Base-by-base conservation (phyloP, 1,140 invertebrate species). In the Melipona quadrifasciata region DNA sequence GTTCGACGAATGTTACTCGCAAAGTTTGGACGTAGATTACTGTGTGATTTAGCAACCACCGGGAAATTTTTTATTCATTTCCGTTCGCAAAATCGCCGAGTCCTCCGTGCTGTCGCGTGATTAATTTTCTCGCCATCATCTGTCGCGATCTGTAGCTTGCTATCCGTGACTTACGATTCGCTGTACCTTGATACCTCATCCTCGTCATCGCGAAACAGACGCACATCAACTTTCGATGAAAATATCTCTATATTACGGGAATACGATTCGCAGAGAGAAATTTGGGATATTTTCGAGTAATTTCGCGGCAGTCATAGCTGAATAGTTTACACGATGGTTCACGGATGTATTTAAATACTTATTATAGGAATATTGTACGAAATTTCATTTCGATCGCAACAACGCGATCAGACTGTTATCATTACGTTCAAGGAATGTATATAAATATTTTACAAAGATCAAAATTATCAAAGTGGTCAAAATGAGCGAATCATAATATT, bases 1-100 rank as follows among this genome's bases (percentile, higher is more conserved):
- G 67, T 68, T 21, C 31, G 24, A 68, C 19, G 31, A 68, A 27
- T 8, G 65, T 31, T 34, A 68, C 12, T 70, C 34, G 67, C n/a
- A 47, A 39, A 70, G 12, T 70, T 70, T 24, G 21, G 19, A 34
- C 67, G 17, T 19, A 24, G 68, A 70, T 70, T n/a, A 47, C 39
- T n/a, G 34, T 21, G 34, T 47, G 21, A 21, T 70, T 24, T 70
- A 47, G 68, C 12, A 6, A 17, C 19, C 39, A 16, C 3, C 70
- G 16, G 53, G 71, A 53, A 72, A 72, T n/a, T n/a, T n/a, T n/a
- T n/a, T 51, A 51, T 51, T 51, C 19, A 72, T 72, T 51, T 72
- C 70, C n/a, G 19, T 51, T 39, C 70, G 14, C 14, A 21, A 72
- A 31, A 70, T 16, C 34, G n/a, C 68, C 21, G 16, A 27, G 24